phyloP scores from a whole-genome alignment of 2,797 vertebrate species.

The Aselliscus stoliczkanus region DNA sequence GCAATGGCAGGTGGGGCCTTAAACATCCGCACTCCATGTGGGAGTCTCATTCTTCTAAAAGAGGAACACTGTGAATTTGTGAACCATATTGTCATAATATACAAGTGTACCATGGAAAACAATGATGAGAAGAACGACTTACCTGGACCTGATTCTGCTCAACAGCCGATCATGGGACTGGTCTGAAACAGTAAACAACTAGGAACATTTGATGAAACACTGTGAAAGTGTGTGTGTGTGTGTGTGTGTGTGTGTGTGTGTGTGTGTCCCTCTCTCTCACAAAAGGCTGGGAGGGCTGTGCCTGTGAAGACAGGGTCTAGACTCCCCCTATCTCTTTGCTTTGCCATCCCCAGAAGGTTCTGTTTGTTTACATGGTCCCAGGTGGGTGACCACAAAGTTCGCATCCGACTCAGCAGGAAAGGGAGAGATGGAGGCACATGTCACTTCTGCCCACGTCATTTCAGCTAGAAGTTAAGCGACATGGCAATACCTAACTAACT shows the following conservation, averaged over 20 bases:
- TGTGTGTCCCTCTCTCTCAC: background rate
- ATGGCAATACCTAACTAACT: no score
- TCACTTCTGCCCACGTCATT: background rate
- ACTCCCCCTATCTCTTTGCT: background rate
- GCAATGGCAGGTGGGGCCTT: background rate
- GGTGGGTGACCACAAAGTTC: background rate
- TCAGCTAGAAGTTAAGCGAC: no score
- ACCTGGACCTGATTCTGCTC: background rate
- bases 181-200: background rate
- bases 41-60: background rate
- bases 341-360: background rate
- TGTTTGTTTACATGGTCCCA: background rate
- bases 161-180: background rate
- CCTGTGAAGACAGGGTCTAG: background rate
- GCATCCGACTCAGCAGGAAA: background rate
- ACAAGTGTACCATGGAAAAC: no score
- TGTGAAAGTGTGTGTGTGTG: background rate
- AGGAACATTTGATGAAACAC: background rate
- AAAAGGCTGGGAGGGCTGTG: background rate
- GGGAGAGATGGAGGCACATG: background rate
- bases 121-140: background rate
- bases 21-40: background rate
- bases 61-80: background rate
- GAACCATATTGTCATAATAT: no score
- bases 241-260: background rate